Base-by-base conservation (phyloP, 1,140 invertebrate genomes). In the Polypedilum vanderplanki region DNA sequence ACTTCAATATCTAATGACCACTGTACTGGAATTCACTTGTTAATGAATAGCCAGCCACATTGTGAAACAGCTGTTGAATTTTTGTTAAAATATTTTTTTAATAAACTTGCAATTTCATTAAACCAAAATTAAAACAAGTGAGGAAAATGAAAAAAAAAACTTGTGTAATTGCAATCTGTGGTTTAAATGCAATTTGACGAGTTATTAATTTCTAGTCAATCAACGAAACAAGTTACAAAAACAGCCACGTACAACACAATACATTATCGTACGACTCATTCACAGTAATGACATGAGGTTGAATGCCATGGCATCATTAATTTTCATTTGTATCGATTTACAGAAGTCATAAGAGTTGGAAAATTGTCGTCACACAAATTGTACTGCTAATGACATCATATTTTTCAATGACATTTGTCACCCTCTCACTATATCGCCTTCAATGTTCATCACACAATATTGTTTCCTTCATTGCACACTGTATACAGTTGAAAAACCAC, bases 151-250 rank as follows among this genome's bases (percentile, higher is more conserved):
- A 20, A 20, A 70, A 20, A 70, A 70, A 70, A 70, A 70, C 46
- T 57, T 70, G 65, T 70, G 65, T 70, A 70, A 70, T 70, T 70
- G 65, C 65, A 70, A 70, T 20, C n/a, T 70, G 65, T 70, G 65
- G 65, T 70, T 17, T 18, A 57, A 70, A 18, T 70, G 65, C 65
- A 70, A 70, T 70, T 70, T 70, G 65, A 70, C 65, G 65, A 70
- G 65, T 70, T 70, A 70, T 70, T 70, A 70, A 70, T 70, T 70
- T 70, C 65, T 70, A 70, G 65, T 70, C 65, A 70, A 70, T 70
- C 65, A 70, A 70, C 17, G 65, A 20, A 70, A 70, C 65, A 70
- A 70, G 65, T 70, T 70, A 18, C 65, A 33, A 33, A n/a, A 33
- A 70, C 65, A 57, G 46, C 46, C 46, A 57, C 46, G 46, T 57